Evolutionary conservation across 2,797 vertebrate genomes (phyloP).

Genomic region (Pristis pectinata): DNA sequence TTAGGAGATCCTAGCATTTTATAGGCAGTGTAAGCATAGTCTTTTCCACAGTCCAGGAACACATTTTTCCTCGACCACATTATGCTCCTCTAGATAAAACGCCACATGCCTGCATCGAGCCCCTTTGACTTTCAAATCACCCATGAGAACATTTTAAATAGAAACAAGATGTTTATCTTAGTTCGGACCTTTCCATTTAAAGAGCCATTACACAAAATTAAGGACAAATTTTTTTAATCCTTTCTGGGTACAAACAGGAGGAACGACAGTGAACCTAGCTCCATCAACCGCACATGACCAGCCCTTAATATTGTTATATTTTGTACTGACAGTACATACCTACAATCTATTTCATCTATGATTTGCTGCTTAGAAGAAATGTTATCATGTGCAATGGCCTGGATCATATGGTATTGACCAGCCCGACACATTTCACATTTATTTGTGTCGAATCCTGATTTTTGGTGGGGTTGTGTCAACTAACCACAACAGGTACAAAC

Average conservation of each 20-base stretch:
- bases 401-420: constrained; percentile 48
- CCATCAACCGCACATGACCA: constrained; percentile 19
- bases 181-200: neutral
- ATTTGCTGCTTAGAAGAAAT: constrained; percentile 40
- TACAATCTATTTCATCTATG: constrained; percentile 33
- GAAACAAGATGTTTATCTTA: constrained; percentile 13
- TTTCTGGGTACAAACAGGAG: constrained; percentile 14
- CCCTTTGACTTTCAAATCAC: constrained; percentile 26
- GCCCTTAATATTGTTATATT: constrained; percentile 24
- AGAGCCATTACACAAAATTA: neutral
- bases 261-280: neutral
- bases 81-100: constrained; percentile 1
- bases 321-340: constrained; percentile 28
- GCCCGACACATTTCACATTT: constrained; percentile 39
- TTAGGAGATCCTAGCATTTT: neutral
- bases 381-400: constrained; percentile 42
- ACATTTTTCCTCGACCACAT: neutral
- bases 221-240: constrained; percentile 2
- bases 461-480: constrained; percentile 37
- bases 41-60: neutral
- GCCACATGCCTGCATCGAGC: neutral
- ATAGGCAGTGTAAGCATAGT: neutral
- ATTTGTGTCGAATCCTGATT: constrained; percentile 49
- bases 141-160: constrained; percentile 1
- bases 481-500: constrained; percentile 46